phyloP scores from a whole-genome alignment of 2,888 invertebrate genomes.

The Sisyra terminalis region DNA sequence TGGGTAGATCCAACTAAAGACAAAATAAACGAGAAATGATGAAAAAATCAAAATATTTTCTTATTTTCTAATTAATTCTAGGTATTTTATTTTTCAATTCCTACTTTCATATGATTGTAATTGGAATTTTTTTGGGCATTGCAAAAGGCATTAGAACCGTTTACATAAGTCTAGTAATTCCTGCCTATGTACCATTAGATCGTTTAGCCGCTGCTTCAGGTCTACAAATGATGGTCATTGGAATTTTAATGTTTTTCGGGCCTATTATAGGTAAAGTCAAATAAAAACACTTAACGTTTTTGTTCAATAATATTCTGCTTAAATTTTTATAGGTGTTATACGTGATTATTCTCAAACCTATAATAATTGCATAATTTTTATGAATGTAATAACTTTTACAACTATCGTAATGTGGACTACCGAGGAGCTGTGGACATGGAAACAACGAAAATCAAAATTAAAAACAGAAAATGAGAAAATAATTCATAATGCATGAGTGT shows the following conservation, averaged over 20 bases:
- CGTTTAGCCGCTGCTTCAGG: slow-evolving; percentile 48
- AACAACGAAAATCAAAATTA: too few species aligned
- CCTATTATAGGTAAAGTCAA: slow-evolving; percentile 39
- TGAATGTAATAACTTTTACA: slow-evolving; percentile 39
- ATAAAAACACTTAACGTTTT: too few species aligned
- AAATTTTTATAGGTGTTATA: slow-evolving; percentile 38
- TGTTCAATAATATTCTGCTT: too few species aligned
- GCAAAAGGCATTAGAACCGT: slow-evolving; percentile 54
- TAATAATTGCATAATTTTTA: slow-evolving; percentile 36
- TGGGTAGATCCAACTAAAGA: too few species aligned
- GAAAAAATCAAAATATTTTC: too few species aligned
- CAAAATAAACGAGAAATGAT: too few species aligned
- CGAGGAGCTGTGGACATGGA: slow-evolving; percentile 19
- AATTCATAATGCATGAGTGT: too few species aligned
- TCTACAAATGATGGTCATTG: slow-evolving; percentile 52
- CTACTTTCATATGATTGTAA: slow-evolving; percentile 24
- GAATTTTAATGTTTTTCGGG: slow-evolving; percentile 41
- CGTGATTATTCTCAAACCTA: slow-evolving; percentile 44
- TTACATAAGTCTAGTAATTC: slow-evolving; percentile 50
- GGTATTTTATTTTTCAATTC: slow-evolving; percentile 23
- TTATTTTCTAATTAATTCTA: slow-evolving; percentile 18
- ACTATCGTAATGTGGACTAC: slow-evolving; percentile 41
- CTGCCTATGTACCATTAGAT: slow-evolving; percentile 48
- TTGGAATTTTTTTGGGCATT: slow-evolving; percentile 42
- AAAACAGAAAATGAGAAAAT: too few species aligned